phyloP scores from a whole-genome alignment of 1,140 invertebrate species.

The Drosophila pectinifera region DNA sequence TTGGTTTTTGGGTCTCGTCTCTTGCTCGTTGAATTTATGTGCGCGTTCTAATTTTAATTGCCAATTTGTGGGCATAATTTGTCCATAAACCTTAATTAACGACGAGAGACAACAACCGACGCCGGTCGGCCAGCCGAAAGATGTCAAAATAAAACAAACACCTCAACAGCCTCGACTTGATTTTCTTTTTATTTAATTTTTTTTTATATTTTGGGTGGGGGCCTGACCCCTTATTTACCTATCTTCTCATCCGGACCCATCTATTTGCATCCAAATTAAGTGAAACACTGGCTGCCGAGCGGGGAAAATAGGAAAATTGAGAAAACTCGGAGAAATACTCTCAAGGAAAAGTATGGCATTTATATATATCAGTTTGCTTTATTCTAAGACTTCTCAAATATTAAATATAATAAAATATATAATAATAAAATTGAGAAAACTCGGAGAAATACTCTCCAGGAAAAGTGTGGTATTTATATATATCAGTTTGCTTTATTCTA shows the following conservation, averaged over 20 bases:
- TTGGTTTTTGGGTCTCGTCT: slow-evolving; percentile 11
- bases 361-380: too few species aligned
- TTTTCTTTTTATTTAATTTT: neutral
- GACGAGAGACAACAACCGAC: slow-evolving; percentile 73
- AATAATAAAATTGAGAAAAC: slow-evolving; percentile 1
- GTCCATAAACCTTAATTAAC: slow-evolving; percentile 83
- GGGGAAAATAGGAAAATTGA: slow-evolving; percentile 2
- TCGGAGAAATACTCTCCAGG: neutral
- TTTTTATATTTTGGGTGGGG: neutral
- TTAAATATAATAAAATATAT: neutral
- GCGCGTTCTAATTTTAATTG: slow-evolving; percentile 83
- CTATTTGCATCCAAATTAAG: slow-evolving; percentile 78
- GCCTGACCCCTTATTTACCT: slow-evolving; percentile 33
- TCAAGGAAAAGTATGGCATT: too few species aligned
- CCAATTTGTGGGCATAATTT: slow-evolving; percentile 83
- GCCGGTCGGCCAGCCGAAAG: slow-evolving; percentile 57
- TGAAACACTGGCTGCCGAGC: slow-evolving; percentile 25
- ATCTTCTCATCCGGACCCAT: slow-evolving; percentile 41
- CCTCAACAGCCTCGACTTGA: slow-evolving; percentile 46
- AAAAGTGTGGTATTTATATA: too few species aligned
- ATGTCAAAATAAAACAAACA: slow-evolving; percentile 83
- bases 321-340: neutral
- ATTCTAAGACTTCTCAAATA: neutral
- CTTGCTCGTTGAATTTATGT: slow-evolving; percentile 74
- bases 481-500: neutral